Percentiles rank a stretch among this genome's conserved stretches.
phyloP scores from a whole-genome alignment of 2,113 vertebrate genomes.

The Ceyx margarethae region DNA sequence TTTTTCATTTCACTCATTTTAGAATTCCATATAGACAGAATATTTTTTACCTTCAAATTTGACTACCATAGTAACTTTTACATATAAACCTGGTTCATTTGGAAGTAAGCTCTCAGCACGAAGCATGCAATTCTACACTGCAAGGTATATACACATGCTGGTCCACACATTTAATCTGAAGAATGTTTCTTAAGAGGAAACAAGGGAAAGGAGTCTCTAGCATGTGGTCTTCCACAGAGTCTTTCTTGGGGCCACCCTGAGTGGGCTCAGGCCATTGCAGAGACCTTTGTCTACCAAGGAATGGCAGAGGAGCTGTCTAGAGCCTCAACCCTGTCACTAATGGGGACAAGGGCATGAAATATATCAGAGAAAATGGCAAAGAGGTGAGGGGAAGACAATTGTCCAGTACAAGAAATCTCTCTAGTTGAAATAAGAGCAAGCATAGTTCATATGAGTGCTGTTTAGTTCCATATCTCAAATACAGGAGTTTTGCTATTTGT shows the following conservation, averaged over 20 bases:
- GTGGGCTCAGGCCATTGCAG: background rate
- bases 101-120: background rate
- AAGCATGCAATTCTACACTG: background rate
- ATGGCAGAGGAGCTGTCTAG: background rate
- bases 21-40: slow-evolving; percentile 28
- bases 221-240: background rate
- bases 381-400: background rate
- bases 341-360: background rate
- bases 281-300: background rate
- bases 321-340: background rate
- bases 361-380: background rate
- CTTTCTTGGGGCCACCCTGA: background rate
- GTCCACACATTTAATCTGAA: background rate
- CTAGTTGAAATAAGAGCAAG: background rate
- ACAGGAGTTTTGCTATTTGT: background rate
- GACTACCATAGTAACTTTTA: slow-evolving; percentile 5
- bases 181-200: background rate
- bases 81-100: background rate
- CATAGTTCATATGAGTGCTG: background rate
- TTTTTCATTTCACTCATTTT: slow-evolving; percentile 47
- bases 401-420: background rate
- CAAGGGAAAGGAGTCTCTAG: background rate
- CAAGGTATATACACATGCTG: accelerated
- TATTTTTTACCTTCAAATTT: slow-evolving; percentile 55
- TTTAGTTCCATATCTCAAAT: background rate